A percentile compares a stretch with the other conserved stretches of the same genome.
These are phyloP conservation scores for Onychostruthus taczanowskii DNA, from an alignment of 2,113 vertebrate species.

Conservation along the genomic window DNA sequence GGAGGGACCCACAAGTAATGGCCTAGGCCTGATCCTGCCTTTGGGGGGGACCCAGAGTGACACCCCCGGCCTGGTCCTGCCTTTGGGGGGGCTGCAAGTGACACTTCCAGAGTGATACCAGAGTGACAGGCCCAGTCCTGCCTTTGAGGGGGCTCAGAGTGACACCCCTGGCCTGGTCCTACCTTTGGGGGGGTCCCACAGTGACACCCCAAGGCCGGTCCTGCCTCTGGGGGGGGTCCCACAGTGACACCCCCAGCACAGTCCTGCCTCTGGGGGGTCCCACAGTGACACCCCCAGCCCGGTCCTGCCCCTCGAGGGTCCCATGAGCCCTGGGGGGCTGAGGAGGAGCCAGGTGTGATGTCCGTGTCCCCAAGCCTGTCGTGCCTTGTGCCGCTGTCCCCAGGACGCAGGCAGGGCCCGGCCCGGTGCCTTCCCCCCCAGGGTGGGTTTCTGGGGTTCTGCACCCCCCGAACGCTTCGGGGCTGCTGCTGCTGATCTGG, in stretches of 20 bases:
- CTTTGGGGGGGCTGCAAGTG: too few relatives aligned
- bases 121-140: neutral
- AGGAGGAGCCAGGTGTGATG: accelerated
- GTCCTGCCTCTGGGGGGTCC: too few relatives aligned
- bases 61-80: too few relatives aligned
- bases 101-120: too few relatives aligned
- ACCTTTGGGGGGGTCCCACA: neutral
- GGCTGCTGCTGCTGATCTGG: neutral
- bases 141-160: too few relatives aligned
- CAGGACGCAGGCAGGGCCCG: neutral
- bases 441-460: too few relatives aligned
- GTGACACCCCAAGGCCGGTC: too few relatives aligned
- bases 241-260: neutral
- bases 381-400: neutral
- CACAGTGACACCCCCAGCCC: neutral
- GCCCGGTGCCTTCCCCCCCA: neutral
- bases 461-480: accelerated
- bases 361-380: accelerated
- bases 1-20: too few relatives aligned
- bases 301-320: neutral
- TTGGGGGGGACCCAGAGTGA: neutral
- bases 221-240: neutral
- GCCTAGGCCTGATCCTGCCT: too few relatives aligned
- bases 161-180: neutral
- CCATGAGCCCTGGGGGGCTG: accelerated